Conservation (phyloP, 2,888 invertebrate genomes). For the Tolmerus cingulatus region DNA sequence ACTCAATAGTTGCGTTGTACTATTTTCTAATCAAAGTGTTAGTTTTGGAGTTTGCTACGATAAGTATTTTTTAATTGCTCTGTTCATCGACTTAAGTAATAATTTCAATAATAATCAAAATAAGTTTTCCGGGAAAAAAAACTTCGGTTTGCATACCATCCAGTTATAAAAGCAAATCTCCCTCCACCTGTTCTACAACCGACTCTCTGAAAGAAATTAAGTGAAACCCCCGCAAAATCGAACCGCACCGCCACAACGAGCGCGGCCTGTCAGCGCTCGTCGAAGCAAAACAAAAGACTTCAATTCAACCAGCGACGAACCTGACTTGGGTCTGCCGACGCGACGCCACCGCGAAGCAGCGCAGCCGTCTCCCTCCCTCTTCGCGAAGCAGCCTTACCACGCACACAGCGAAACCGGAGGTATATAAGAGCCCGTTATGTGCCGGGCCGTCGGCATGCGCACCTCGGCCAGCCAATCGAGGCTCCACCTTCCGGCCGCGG, state of each 20-base stretch:
- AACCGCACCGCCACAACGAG: not conserved
- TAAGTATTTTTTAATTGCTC: not conserved
- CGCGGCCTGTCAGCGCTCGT: not conserved
- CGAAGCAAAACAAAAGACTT: slow-evolving; percentile 22
- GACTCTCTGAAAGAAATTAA: not conserved
- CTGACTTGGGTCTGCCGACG: not conserved
- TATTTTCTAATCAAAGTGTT: no score
- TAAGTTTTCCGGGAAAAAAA: not conserved
- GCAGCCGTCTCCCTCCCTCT: not conserved
- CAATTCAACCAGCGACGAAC: slow-evolving; percentile 24
- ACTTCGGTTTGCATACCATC: not conserved
- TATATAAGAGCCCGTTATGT: slow-evolving; percentile 16
- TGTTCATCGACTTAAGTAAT: not conserved
- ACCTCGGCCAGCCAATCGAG: not conserved
- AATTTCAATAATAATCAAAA: not conserved
- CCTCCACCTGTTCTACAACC: not conserved
- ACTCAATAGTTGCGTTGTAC: no score
- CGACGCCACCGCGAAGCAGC: not conserved
- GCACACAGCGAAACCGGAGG: not conserved
- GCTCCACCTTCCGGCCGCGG: not conserved
- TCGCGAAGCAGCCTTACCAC: not conserved
- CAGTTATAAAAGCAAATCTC: not conserved
- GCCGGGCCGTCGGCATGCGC: not conserved
- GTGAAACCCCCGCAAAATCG: not conserved
- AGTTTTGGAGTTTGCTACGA: no score